Percentiles rank a stretch among this genome's conserved stretches.
These are phyloP conservation scores for Zalophus californianus DNA, from an alignment of 2,797 vertebrate species.

Conservation along the genomic window DNA sequence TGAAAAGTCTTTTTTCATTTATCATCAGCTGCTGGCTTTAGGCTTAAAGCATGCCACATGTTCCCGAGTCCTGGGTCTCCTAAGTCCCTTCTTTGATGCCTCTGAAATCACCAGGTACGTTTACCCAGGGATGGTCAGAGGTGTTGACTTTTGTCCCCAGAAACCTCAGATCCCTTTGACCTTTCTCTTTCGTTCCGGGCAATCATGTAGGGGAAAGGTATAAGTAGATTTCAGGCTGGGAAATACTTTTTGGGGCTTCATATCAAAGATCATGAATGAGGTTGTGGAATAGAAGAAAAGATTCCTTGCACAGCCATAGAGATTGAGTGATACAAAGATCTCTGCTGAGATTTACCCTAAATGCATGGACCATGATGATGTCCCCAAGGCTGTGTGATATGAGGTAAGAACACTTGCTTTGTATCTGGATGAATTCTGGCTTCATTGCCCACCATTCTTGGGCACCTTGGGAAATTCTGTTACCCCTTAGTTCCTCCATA, in stretches of 20 bases:
- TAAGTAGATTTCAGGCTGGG: not conserved
- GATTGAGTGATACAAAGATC: not conserved
- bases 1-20: slow-evolving; percentile 66
- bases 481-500: not conserved
- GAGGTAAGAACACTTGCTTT: not conserved
- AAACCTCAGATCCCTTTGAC: not conserved
- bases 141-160: not conserved
- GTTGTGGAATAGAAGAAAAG: not conserved
- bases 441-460: not conserved
- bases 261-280: slow-evolving; percentile 1
- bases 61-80: not conserved
- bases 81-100: not conserved
- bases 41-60: slow-evolving; percentile 46
- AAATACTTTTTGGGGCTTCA: not conserved
- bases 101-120: not conserved
- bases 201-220: not conserved
- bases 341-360: not conserved
- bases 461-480: not conserved
- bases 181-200: not conserved
- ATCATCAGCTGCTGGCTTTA: slow-evolving; percentile 34
- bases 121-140: not conserved
- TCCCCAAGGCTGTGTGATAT: not conserved
- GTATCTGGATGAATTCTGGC: not conserved
- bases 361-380: not conserved
- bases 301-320: not conserved